Percentiles rank a stretch among this genome's conserved stretches.
Evolutionary conservation across 35 echinoderm and acorn worm genomes (phyloP).

Genomic region (Apostichopus parvimensis): DNA sequence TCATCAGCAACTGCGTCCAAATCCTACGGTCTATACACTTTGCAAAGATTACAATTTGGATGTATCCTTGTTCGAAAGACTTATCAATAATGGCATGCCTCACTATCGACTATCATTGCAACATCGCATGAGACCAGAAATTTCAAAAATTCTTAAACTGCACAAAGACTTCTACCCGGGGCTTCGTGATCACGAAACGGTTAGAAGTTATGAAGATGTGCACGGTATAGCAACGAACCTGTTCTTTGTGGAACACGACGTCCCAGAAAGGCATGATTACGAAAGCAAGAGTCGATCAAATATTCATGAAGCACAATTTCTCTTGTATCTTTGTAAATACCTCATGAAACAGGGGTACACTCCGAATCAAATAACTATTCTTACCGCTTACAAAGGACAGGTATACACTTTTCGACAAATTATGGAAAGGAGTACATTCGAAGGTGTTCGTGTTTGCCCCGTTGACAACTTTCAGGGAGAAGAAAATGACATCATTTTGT

Average conservation of each 20-base stretch:
- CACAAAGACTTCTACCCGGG: slow-evolving; percentile 61
- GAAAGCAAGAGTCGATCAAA: slow-evolving; percentile 81
- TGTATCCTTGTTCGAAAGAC: slow-evolving; percentile 90
- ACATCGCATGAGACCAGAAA: slow-evolving; percentile 89
- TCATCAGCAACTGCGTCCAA: slow-evolving; percentile 96
- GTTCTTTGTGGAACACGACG: slow-evolving; percentile 74
- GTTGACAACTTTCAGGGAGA: slow-evolving; percentile 83
- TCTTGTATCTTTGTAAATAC: slow-evolving; percentile 54
- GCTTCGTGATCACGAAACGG: slow-evolving; percentile 58
- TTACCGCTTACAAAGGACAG: slow-evolving; percentile 68
- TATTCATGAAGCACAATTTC: slow-evolving; percentile 67
- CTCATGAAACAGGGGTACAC: slow-evolving; percentile 59
- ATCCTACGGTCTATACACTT: slow-evolving; percentile 87
- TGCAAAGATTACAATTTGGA: slow-evolving; percentile 81
- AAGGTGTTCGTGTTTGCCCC: slow-evolving; percentile 31
- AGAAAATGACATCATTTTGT: slow-evolving; percentile 81
- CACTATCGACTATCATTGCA: slow-evolving; percentile 59
- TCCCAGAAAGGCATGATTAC: slow-evolving; percentile 3
- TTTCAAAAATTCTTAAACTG: slow-evolving; percentile 64
- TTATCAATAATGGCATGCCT: slow-evolving; percentile 82
- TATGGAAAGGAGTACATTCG: background rate
- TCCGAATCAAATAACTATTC: slow-evolving; percentile 61
- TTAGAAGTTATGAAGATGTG: slow-evolving; percentile 39
- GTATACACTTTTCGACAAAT: slow-evolving; percentile 44
- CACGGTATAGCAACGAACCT: slow-evolving; percentile 60